phyloP scores from a whole-genome alignment of 2,113 vertebrate genomes.

The Nettapus auritus region DNA sequence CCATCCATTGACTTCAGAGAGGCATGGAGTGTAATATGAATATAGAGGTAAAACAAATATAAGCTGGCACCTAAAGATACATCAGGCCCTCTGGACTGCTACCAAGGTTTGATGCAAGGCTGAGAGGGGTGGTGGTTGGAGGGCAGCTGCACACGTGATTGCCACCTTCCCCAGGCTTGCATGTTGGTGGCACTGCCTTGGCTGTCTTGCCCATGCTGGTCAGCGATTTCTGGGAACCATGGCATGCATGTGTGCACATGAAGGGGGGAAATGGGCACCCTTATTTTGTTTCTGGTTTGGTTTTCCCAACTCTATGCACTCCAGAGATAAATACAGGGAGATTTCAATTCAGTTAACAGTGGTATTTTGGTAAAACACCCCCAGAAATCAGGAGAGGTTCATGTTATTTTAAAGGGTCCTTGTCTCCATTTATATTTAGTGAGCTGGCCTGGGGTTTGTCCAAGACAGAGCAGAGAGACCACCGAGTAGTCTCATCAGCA shows the following conservation, averaged over 20 bases:
- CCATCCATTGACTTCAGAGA: not conserved
- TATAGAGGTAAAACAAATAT: not conserved
- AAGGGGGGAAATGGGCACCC: not conserved
- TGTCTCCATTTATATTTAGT: slow-evolving; percentile 46
- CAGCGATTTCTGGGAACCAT: not conserved
- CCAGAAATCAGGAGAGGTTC: slow-evolving; percentile 19
- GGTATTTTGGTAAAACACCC: not conserved
- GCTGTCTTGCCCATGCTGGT: not conserved
- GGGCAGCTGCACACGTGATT: not conserved
- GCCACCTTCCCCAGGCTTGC: too few species aligned
- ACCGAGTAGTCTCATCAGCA: slow-evolving; percentile 84
- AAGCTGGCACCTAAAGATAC: not conserved
- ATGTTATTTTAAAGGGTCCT: slow-evolving; percentile 54
- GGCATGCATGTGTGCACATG: not conserved
- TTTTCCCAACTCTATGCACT: not conserved
- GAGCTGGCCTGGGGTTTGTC: slow-evolving; percentile 78
- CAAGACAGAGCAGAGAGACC: slow-evolving; percentile 78
- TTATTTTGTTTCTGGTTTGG: not conserved
- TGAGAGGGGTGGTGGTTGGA: not conserved
- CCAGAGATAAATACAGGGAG: slow-evolving; percentile 23
- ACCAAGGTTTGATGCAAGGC: not conserved
- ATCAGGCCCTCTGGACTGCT: not conserved
- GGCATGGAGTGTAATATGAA: not conserved
- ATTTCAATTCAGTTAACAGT: slow-evolving; percentile 1
- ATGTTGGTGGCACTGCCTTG: accelerated